phyloP scores from a whole-genome alignment of 2,888 invertebrate genomes.

The Yponomeuta cagnagella region DNA sequence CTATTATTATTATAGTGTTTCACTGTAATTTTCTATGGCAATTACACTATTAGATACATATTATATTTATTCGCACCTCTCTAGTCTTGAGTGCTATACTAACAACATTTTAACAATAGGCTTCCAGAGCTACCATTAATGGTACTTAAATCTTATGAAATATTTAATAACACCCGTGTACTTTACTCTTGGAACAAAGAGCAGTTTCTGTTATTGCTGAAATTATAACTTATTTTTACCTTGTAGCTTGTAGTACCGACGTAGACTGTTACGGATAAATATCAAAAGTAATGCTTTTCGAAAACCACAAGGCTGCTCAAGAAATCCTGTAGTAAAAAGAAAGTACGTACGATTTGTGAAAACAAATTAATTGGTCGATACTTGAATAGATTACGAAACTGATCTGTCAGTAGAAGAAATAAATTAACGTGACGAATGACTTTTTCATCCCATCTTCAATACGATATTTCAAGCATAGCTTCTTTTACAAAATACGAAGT shows the following conservation, averaged over 20 bases:
- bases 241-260: too few species aligned
- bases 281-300: neutral
- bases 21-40: neutral
- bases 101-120: conserved; percentile 1
- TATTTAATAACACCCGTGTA: neutral
- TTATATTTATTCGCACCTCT: neutral
- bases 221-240: neutral
- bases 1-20: neutral
- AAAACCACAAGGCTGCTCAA: neutral
- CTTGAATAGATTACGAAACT: neutral
- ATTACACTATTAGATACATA: neutral
- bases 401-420: neutral
- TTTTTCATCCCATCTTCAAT: neutral
- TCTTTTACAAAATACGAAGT: too few species aligned
- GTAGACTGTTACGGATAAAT: too few species aligned
- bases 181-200: neutral
- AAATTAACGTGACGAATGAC: neutral
- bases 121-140: neutral
- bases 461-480: too few species aligned
- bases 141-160: neutral
- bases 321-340: too few species aligned
- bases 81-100: neutral
- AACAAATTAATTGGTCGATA: neutral
- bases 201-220: neutral
- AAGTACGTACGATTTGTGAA: neutral